Evolutionary conservation across 2,113 vertebrate genomes (phyloP), one percentile per base, ranked within the genome.

Genomic region (Syrrhaptes paradoxus): DNA sequence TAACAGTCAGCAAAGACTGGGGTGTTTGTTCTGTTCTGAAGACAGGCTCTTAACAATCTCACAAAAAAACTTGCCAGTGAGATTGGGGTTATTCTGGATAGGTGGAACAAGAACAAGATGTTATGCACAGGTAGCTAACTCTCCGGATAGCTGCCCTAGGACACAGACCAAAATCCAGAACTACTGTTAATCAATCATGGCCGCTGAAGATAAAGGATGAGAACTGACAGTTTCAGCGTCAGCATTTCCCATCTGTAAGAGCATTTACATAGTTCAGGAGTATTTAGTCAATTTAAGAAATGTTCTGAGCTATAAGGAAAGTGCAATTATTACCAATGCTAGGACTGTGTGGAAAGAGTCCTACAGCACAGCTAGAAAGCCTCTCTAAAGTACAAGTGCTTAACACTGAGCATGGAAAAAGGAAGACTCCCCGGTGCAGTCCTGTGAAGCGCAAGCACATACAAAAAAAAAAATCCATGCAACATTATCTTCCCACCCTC

Each of bases 1-100:
- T 32, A 91, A 67, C 24, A 46, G 70, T 20, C 62, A 85, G 67
- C 62, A 83, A 87, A 94, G 51, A 67, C 1, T 1, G 0, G 34
- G 57, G 18, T 48, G 55, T 74, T 89, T 78, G 61, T 46, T 92
- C 74, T 83, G 72, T 79, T 87, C 41, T 90, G 20, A 85, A 67
- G 65, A 75, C 45, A 71, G 41, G 14, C 21, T 92, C 41, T 76
- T 90, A 67, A 85, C 28, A 72, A 26, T 22, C 61, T 61, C 34
- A 41, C 6, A 18, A 72, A 46, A 46, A 79, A 67, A 19, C 0
- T 11, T 87, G 36, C 25, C 75, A 82, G 52, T 2, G 4, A 75
- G 28, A 57, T 82, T 41, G 15, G 12, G 17, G 13, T 85, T 78
- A 38, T 38, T 82, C 74, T 49, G 51, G 31, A 41, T 5, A 75